Evolutionary conservation across 2,797 vertebrate genomes (phyloP).

Genomic region (Propithecus deckenii): DNA sequence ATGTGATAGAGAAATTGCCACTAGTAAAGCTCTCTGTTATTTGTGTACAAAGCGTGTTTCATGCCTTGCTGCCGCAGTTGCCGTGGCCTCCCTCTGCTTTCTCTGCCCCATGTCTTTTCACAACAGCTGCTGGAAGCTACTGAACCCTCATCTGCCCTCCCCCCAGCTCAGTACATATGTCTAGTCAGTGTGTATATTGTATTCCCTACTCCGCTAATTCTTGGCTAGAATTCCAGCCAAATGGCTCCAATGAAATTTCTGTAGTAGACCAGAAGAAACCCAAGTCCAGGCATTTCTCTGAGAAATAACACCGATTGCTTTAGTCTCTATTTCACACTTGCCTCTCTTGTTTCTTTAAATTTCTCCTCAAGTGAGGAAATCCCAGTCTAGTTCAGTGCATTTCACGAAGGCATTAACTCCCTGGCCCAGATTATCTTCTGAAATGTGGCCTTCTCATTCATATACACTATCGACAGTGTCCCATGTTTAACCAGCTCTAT

Average conservation of each 20-base stretch:
- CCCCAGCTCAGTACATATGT: not conserved
- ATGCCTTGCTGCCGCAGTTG: not conserved
- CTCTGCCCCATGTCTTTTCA: not conserved
- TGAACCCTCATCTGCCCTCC: not conserved
- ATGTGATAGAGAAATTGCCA: not conserved
- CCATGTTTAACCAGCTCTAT: not conserved
- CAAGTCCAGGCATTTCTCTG: slow-evolving; percentile 33
- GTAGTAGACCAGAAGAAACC: slow-evolving; percentile 3
- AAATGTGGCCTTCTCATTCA: not conserved
- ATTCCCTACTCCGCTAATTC: not conserved
- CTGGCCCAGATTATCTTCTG: not conserved
- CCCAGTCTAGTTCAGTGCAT: not conserved
- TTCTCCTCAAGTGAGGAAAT: slow-evolving; percentile 9
- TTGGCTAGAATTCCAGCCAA: slow-evolving; percentile 55
- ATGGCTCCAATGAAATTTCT: slow-evolving; percentile 21
- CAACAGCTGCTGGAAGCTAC: slow-evolving; percentile 63
- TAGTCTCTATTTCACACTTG: not conserved
- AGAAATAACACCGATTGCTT: not conserved
- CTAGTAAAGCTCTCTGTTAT: not conserved
- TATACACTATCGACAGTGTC: not conserved
- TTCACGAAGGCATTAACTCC: not conserved
- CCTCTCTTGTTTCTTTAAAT: not conserved
- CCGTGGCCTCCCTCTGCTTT: not conserved
- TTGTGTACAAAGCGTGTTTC: fast-evolving
- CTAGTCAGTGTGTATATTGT: not conserved